phyloP scores from a whole-genome alignment of 2,113 vertebrate genomes.

The Phoenicopterus ruber region DNA sequence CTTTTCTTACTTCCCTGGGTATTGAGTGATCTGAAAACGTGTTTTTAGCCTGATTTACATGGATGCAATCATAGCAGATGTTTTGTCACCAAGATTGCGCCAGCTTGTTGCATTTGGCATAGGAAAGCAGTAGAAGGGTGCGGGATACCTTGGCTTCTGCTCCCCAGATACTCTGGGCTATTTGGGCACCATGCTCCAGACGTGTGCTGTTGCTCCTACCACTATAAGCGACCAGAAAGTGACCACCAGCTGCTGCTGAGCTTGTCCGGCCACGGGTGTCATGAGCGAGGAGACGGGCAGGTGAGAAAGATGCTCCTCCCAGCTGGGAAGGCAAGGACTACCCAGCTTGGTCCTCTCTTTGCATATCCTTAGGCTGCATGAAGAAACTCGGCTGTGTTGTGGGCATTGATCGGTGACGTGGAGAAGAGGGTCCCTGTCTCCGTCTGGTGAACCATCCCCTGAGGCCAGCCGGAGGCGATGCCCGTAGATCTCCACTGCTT shows the following conservation, averaged over 20 bases:
- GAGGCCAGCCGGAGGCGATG: not conserved
- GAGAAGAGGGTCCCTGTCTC: not conserved
- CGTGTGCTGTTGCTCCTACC: fast-evolving
- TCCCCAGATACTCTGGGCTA: not conserved
- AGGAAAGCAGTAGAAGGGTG: fast-evolving
- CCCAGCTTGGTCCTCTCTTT: not conserved
- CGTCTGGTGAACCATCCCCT: not conserved
- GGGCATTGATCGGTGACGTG: fast-evolving
- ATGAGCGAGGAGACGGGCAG: not conserved
- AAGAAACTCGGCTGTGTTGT: not conserved
- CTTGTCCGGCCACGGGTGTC: not conserved
- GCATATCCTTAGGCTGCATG: not conserved
- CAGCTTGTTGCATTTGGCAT: not conserved
- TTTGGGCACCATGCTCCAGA: not conserved
- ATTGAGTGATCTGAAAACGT: not conserved
- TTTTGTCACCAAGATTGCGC: not conserved
- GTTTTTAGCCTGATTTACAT: not conserved
- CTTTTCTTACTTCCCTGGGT: not conserved
- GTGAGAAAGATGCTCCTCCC: not conserved
- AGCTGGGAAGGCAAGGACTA: not conserved
- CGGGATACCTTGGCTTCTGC: not conserved
- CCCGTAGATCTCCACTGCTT: not conserved
- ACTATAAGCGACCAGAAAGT: fast-evolving
- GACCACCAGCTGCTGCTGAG: not conserved
- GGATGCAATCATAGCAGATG: not conserved